Evolutionary conservation across 2,888 invertebrate species (phyloP), one percentile per base, ranked within the genome.

Genomic region (Sicus ferrugineus): DNA sequence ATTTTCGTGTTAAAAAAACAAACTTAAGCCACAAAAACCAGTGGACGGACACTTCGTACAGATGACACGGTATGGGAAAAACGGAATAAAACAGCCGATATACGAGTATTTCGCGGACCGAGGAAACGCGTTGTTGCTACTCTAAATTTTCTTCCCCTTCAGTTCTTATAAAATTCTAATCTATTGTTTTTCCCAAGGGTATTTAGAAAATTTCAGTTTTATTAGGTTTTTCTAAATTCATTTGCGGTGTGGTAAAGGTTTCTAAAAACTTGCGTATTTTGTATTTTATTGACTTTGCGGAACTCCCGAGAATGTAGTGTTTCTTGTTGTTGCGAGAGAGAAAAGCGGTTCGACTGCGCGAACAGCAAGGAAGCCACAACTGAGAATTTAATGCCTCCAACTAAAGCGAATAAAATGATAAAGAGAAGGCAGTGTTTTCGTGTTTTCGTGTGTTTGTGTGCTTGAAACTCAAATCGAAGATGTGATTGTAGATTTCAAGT

Each of bases 191-290:
- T 30, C 9, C 50, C 31, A 52, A 72, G 73, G 70, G 63, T 73
- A 67, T 74, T 50, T 38, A 72, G 68, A 73, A 71, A 73, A 69
- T 70, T 74, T 72, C 56, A 67, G 67, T 71, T 71, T 58, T 70
- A 66, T 68, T 69, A 42, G 14, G 38, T 67, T 64, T 70, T 61
- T 64, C 52, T 56, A 56, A 30, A 59, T 69, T 59, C 30, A n/a
- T n/a, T n/a, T n/a, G n/a, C n/a, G n/a, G n/a, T 70, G 61, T 78
- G 78, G 81, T 82, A 81, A 81, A 81, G 78, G 78, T 77, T 78
- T 82, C 81, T 78, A 81, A 81, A 80, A 82, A 68, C 76, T 79
- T 80, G 73, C 79, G 6, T 19, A 52, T 72, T 63, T 70, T 70
- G 31, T 68, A 42, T 42, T 42, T 42, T 42, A 42, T 42, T 42